Evolutionary conservation across 2,797 vertebrate genomes (phyloP).

Genomic region (Rachycentron canadum): DNA sequence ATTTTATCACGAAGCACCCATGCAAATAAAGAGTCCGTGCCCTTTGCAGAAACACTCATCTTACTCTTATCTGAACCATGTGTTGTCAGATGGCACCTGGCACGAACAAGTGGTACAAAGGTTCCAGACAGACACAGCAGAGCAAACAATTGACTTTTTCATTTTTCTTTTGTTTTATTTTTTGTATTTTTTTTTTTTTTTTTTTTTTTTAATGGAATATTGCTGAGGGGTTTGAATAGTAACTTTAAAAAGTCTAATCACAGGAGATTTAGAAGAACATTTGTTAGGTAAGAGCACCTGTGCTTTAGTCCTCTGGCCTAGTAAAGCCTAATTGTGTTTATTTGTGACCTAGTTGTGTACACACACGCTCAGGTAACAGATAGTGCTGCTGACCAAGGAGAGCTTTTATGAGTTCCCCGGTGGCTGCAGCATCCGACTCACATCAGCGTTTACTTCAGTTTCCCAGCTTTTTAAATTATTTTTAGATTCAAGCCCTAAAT

Average conservation of each 20-base stretch:
- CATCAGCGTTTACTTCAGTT: slow-evolving; percentile 8
- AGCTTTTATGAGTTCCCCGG: slow-evolving; percentile 7
- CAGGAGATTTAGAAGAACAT: neutral
- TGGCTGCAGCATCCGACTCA: neutral
- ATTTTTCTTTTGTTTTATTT: neutral
- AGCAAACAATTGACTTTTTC: neutral
- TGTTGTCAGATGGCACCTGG: slow-evolving; percentile 46
- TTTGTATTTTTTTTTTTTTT: slow-evolving; percentile 1
- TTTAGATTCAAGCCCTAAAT: neutral
- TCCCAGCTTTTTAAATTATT: neutral
- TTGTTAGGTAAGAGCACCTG: slow-evolving; percentile 34
- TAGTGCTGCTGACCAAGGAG: slow-evolving; percentile 17
- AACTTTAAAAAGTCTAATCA: neutral
- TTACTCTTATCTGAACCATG: slow-evolving; percentile 68
- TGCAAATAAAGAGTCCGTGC: slow-evolving; percentile 69
- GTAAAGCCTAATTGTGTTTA: slow-evolving; percentile 42
- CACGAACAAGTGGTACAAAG: slow-evolving; percentile 28
- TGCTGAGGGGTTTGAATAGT: neutral
- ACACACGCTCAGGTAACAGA: slow-evolving; percentile 38
- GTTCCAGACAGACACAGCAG: slow-evolving; percentile 11
- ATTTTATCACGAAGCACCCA: slow-evolving; percentile 65
- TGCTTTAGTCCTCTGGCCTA: slow-evolving; percentile 21
- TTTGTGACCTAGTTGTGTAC: slow-evolving; percentile 30
- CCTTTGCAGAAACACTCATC: slow-evolving; percentile 64
- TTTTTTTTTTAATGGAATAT: neutral